phyloP scores from a whole-genome alignment of 1,140 invertebrate species.

The Drosophila rhopaloa region DNA sequence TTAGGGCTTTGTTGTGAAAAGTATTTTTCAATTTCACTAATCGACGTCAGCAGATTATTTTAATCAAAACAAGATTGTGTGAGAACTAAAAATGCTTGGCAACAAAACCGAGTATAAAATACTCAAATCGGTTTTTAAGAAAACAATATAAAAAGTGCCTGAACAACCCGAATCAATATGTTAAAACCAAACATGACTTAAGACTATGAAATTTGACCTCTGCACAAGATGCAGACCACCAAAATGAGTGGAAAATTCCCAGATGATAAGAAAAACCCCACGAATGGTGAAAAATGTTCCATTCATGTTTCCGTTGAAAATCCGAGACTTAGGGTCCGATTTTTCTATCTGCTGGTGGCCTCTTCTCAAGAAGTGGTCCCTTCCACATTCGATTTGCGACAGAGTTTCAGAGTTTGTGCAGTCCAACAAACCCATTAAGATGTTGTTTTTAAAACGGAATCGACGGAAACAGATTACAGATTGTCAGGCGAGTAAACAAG shows the following conservation, averaged over 20 bases:
- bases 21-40: constrained; percentile 8
- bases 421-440: constrained; percentile 49
- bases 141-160: neutral
- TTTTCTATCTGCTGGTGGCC: constrained; percentile 21
- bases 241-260: constrained; percentile 65
- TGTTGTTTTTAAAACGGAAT: constrained; percentile 32
- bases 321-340: neutral
- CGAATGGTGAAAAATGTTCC: constrained; percentile 42
- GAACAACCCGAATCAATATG: neutral
- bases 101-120: neutral
- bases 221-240: constrained; percentile 23
- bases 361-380: neutral
- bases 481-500: constrained; percentile 24
- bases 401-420: constrained; percentile 3
- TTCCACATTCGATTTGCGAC: constrained; percentile 6
- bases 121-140: neutral
- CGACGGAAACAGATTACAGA: constrained; percentile 14
- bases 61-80: constrained; percentile 27
- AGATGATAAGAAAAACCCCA: constrained; percentile 50
- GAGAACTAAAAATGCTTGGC: neutral
- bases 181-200: neutral
- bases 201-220: constrained; percentile 18
- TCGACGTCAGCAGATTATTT: neutral
- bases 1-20: constrained; percentile 2
- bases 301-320: constrained; percentile 39